Base-by-base conservation (phyloP, 2,797 vertebrate species). In the Pterois miles region DNA sequence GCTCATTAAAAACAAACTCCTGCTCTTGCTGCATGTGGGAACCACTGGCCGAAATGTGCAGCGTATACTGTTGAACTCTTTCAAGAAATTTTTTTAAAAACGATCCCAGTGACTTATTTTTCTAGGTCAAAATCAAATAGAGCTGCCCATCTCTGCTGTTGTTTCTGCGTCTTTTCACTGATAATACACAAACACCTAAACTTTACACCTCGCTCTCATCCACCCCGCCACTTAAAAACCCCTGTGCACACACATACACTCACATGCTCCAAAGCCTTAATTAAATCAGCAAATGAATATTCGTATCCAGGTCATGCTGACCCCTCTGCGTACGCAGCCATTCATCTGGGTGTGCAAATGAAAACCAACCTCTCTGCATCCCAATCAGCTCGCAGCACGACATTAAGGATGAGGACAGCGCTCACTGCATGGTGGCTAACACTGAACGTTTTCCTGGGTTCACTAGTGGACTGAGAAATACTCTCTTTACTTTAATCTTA, bases 221-320 rank as follows among this genome's bases (percentile, higher is more conserved):
- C 62, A 5, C 57, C 48, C 31, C 13, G 23, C 1, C 34, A 50
- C 59, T 5, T 38, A 71, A 13, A 40, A 0, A 4, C 38, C 27
- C 34, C 43, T 65, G 63, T 31, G 20, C 27, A 13, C 48, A 25
- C 59, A 57, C 71, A 60, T 66, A 74, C 70, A 40, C 74, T 8
- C 72, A 52, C 74, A 59, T 54, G n/a, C 71, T 9, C 33, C 4
- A 48, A 72, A 86, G 67, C 78, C 83, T 81, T 86, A 88, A 89
- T 92, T 86, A 87, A 90, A 91, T 82, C 77, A 78, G 68, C 22
- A 62, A 80, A 87, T 91, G 36, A 90, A 84, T 81, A 86, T 81
- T 82, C 4, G 63, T 54, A 78, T 84, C 86, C 82, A 70, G 89
- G 88, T 91, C 75, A 65, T 25, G 79, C 65, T 82, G 88, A 89